Evolutionary conservation across 2,113 vertebrate species (phyloP).

Genomic region (Vulpes vulpes): DNA sequence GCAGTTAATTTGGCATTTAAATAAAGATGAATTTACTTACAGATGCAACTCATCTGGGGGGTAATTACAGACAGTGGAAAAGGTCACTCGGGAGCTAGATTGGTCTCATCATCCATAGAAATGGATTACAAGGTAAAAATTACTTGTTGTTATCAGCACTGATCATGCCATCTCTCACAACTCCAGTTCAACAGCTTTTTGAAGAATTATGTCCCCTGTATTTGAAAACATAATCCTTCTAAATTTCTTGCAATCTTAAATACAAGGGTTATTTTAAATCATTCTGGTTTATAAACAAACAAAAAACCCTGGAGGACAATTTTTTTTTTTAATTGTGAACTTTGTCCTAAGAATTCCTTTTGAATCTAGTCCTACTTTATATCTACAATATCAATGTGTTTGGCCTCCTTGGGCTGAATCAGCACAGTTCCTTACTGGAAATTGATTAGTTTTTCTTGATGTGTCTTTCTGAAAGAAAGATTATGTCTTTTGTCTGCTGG

Average conservation of each 20-base stretch:
- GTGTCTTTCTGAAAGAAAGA: conserved; percentile 43
- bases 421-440: conserved; percentile 61
- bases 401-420: conserved; percentile 57
- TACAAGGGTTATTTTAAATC: conserved; percentile 71
- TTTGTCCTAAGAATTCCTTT: conserved; percentile 63
- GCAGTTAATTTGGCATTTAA: background rate
- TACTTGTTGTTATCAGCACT: background rate
- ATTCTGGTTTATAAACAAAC: conserved; percentile 59
- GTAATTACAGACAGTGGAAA: conserved; percentile 8
- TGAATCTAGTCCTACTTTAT: background rate
- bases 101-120: background rate
- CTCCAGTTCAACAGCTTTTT: conserved; percentile 53
- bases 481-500: conserved; percentile 50
- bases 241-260: conserved; percentile 56
- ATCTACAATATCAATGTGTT: conserved; percentile 26
- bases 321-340: conserved; percentile 62
- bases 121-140: conserved; percentile 23
- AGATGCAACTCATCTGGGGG: background rate
- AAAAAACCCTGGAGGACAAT: conserved; percentile 52
- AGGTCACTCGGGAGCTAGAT: background rate
- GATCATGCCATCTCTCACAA: background rate
- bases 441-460: conserved; percentile 13
- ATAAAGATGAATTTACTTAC: conserved; percentile 44
- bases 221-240: conserved; percentile 59
- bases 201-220: conserved; percentile 63